Conservation (phyloP, 2,888 invertebrate genomes). For the Augiades crinisus region DNA sequence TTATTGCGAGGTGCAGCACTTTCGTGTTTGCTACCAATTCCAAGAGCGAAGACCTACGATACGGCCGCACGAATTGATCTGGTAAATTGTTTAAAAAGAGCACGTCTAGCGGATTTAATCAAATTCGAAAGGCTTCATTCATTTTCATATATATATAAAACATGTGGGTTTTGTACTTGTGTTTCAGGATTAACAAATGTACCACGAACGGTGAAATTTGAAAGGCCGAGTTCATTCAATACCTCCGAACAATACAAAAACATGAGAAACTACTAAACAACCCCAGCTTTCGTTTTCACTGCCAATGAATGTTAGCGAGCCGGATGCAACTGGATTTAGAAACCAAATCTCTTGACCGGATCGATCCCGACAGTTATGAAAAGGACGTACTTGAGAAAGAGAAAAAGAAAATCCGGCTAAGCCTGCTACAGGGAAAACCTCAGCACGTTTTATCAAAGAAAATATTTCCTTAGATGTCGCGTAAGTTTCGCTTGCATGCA, state of each 20-base stretch:
- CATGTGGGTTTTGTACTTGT: not conserved
- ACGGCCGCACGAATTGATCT: constrained; percentile 16
- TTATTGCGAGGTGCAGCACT: constrained; percentile 40
- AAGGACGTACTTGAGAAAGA: constrained; percentile 57
- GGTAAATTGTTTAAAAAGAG: constrained; percentile 25
- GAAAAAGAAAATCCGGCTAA: constrained; percentile 60
- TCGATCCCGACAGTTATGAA: constrained; percentile 74
- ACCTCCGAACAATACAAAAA: too few relatives aligned
- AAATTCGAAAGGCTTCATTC: constrained; percentile 3
- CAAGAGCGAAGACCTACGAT: constrained; percentile 27
- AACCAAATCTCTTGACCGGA: constrained; percentile 59
- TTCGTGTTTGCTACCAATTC: constrained; percentile 37
- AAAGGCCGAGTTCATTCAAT: too few relatives aligned
- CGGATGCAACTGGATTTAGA: constrained; percentile 57
- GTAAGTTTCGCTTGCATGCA: constrained; percentile 50
- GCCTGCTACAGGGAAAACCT: constrained; percentile 60
- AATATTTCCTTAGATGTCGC: constrained; percentile 67
- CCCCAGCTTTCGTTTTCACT: constrained; percentile 33
- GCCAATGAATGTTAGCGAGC: constrained; percentile 32
- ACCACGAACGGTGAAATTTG: too few relatives aligned
- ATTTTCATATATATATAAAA: not conserved
- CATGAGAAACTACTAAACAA: not conserved
- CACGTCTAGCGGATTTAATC: constrained; percentile 16
- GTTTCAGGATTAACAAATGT: not conserved
- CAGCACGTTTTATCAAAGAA: constrained; percentile 58